Evolutionary conservation across 2,113 vertebrate genomes (phyloP), one percentile per base, ranked within the genome.

Genomic region (Calyptommatus sinebrachiatus): DNA sequence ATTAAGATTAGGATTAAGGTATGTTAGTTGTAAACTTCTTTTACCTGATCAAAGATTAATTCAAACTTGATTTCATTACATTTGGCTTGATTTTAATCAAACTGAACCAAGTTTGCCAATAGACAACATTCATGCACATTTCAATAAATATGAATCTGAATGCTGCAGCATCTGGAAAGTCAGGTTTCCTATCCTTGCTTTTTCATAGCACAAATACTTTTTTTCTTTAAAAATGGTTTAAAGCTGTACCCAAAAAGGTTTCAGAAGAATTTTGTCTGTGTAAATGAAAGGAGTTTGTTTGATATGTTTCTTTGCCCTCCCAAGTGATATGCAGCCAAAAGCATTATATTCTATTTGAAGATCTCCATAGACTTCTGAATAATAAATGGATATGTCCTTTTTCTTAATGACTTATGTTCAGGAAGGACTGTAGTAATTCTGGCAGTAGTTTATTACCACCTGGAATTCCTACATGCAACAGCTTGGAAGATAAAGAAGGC

Each of bases 401-500:
- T 79, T 67, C 8, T 78, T 68, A 83, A 61, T 61, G 31, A 82
- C 21, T 31, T 57, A 73, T 73, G 86, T 76, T 66, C 9, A 72
- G 7, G 1, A 10, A 68, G 1, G 7, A 77, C 41, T 79, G 66
- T 26, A 83, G 77, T 35, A 78, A 71, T 1, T 28, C 26, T 24
- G 8, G 74, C 28, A 80, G 20, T 1, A 70, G 5, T 29, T 68
- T 60, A 41, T n/a, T 76, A 73, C 1, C 60, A 82, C 53, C 45
- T 41, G 68, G 45, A 70, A 73, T 48, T 65, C 5, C 22, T 65
- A 6, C 46, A 22, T 35, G 28, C n/a, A 71, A 46, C 24, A 21
- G 16, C 48, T 77, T 31, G 26, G 29, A 0, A 83, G 79, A 85
- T 85, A 21, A 88, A 83, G 73, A 88, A 53, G 28, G 65, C 4